Evolutionary conservation across 2,797 vertebrate genomes (phyloP), one percentile per base, ranked within the genome.

Genomic region (Podargus strigoides): DNA sequence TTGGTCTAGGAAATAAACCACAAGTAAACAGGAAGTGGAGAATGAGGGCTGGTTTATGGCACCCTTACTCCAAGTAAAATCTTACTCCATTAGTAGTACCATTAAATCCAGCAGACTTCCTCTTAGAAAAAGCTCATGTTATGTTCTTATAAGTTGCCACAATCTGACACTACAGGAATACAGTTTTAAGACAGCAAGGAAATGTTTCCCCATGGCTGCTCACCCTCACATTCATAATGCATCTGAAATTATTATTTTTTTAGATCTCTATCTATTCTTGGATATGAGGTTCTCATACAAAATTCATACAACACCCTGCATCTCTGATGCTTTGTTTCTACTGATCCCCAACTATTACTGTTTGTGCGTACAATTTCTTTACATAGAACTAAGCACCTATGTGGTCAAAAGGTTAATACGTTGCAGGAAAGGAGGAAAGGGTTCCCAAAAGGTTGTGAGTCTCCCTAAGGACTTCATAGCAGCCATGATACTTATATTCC

Each of bases 21-120:
- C 87, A 93, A 67, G 59, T 81, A 93, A 95, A 91, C 69, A 95
- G 92, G 95, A 96, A 92, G 89, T 59, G 92, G 85, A 93, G 52
- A 49, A 37, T 56, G 59, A 67, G 82, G 36, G 70, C 60, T 90
- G 49, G 41, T 82, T 90, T 85, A 86, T 39, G 52, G 70, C 62
- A 55, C 37, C 2, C 59, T 85, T 53, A 94, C 37, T 88, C 74
- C 47, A 88, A 82, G 83, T 78, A 88, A 78, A 76, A 74, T 88
- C 82, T 67, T 81, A 76, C 34, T 90, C 79, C 67, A 42, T 93
- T 91, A 94, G 67, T 41, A 86, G 79, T 20, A 59, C 87, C 80
- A 74, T 67, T 94, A 93, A 79, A 91, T 77, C 56, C 41, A 80
- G 55, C 69, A 84, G 73, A 5, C 7, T 58, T 59, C 46, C 85